Evolutionary conservation across 2,797 vertebrate species (phyloP).

Genomic region (Brachyalestes nurse): DNA sequence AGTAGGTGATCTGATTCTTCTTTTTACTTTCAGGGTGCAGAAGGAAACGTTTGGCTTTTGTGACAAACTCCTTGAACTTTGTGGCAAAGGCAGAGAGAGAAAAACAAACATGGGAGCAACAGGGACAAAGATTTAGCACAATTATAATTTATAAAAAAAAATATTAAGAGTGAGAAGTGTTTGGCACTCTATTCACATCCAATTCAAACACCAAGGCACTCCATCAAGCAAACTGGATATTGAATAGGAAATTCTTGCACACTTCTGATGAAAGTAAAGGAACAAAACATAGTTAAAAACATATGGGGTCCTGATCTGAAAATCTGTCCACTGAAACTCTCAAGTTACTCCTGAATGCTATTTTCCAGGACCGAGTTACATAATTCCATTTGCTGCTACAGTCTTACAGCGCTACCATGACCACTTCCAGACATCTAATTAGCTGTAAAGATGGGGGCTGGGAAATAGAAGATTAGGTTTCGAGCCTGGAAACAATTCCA

Average conservation of each 20-base stretch:
- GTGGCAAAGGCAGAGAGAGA: background rate
- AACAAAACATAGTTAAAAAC: background rate
- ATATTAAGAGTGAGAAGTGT: background rate
- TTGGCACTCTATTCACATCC: background rate
- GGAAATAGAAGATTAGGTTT: constrained; percentile 5
- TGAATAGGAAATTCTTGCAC: background rate
- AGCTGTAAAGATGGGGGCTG: background rate
- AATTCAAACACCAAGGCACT: background rate
- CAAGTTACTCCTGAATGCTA: background rate
- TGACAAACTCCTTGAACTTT: constrained; percentile 7
- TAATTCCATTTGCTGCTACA: constrained; percentile 30
- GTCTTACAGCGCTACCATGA: constrained; percentile 14
- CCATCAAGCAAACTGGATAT: background rate
- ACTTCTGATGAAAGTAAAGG: background rate
- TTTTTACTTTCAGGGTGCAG: background rate
- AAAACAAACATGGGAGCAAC: background rate
- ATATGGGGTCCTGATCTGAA: constrained; percentile 19
- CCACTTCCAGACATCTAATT: constrained; percentile 35
- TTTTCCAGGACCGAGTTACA: constrained; percentile 40
- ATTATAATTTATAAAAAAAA: constrained; percentile 10
- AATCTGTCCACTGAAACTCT: background rate
- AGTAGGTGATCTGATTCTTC: background rate
- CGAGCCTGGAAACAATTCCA: background rate
- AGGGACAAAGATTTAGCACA: background rate
- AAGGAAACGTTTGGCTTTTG: constrained; percentile 18